These are phyloP conservation scores for Channa maculata DNA, from an alignment of 2,113 vertebrate genomes.

Conservation along the genomic window DNA sequence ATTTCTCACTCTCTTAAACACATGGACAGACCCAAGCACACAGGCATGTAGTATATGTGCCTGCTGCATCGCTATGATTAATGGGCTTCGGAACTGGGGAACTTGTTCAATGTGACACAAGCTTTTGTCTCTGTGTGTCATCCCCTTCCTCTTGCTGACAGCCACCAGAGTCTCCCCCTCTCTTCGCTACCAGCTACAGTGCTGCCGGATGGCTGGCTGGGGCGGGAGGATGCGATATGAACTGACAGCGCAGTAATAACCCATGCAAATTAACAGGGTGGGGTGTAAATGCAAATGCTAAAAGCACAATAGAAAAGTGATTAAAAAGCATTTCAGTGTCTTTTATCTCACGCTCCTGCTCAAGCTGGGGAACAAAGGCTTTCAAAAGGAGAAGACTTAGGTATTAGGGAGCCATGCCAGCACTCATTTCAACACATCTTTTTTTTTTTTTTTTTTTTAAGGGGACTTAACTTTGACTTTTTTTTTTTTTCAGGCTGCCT, in stretches of 20 bases:
- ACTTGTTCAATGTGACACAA: slow-evolving; percentile 74
- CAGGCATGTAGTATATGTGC: slow-evolving; percentile 7
- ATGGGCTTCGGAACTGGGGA: slow-evolving; percentile 69
- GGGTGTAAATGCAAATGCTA: slow-evolving; percentile 74
- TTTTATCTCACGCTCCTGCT: slow-evolving; percentile 66
- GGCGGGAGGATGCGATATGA: slow-evolving; percentile 65
- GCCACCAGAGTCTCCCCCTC: slow-evolving; percentile 45
- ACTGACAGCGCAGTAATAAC: slow-evolving; percentile 80
- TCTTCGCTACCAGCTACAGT: slow-evolving; percentile 16
- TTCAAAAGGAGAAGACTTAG: slow-evolving; percentile 56
- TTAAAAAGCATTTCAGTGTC: slow-evolving; percentile 73
- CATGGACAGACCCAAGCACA: slow-evolving; percentile 29
- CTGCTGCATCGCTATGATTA: slow-evolving; percentile 71
- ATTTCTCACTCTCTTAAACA: slow-evolving; percentile 24
- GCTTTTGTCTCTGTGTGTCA: slow-evolving; percentile 78
- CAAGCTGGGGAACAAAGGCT: slow-evolving; percentile 52
- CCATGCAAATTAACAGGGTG: slow-evolving; percentile 78
- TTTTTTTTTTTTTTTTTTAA: slow-evolving; percentile 39
- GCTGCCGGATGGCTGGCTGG: slow-evolving; percentile 25
- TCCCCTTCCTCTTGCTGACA: slow-evolving; percentile 71
- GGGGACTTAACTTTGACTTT: slow-evolving; percentile 67
- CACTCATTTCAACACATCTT: slow-evolving; percentile 41
- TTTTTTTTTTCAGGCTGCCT: slow-evolving; percentile 33
- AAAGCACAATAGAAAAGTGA: slow-evolving; percentile 78
- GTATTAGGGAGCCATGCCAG: slow-evolving; percentile 45